These are phyloP conservation scores for Diogma glabrata DNA, from an alignment of 2,888 invertebrate genomes.

Conservation along the genomic window DNA sequence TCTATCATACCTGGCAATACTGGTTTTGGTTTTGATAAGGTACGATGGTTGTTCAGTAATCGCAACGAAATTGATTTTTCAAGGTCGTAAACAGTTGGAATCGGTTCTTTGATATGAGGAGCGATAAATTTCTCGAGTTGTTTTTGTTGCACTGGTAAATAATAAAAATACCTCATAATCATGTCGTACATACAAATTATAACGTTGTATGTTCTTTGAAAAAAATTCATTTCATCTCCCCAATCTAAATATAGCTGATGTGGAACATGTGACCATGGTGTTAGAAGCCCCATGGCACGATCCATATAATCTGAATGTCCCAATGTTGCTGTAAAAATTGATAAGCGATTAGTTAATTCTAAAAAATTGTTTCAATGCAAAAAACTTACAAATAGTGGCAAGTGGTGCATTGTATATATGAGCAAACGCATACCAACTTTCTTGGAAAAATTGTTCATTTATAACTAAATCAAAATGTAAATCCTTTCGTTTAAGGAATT, in stretches of 20 bases:
- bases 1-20: constrained; percentile 32
- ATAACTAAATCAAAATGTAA: constrained; percentile 36
- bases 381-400: constrained; percentile 25
- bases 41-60: constrained; percentile 41
- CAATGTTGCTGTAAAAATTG: constrained; percentile 28
- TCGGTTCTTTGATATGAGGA: constrained; percentile 21
- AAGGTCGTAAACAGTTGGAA: constrained; percentile 36
- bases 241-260: constrained; percentile 29
- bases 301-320: constrained; percentile 37
- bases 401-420: constrained; percentile 36
- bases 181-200: constrained; percentile 30
- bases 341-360: too few species aligned
- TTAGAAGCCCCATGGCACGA: constrained; percentile 32
- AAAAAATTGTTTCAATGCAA: background rate
- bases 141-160: constrained; percentile 32
- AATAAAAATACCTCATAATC: constrained; percentile 28
- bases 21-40: constrained; percentile 38
- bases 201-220: constrained; percentile 32
- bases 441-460: constrained; percentile 36
- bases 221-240: constrained; percentile 34
- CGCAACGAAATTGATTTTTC: constrained; percentile 40
- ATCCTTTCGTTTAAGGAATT: constrained; percentile 29
- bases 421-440: constrained; percentile 37
- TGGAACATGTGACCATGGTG: constrained; percentile 33
- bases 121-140: constrained; percentile 4